A percentile compares a stretch with the other conserved stretches of the same genome.
These are phyloP conservation scores for Fulica atra DNA, from an alignment of 2,113 vertebrate genomes.

Conservation along the genomic window DNA sequence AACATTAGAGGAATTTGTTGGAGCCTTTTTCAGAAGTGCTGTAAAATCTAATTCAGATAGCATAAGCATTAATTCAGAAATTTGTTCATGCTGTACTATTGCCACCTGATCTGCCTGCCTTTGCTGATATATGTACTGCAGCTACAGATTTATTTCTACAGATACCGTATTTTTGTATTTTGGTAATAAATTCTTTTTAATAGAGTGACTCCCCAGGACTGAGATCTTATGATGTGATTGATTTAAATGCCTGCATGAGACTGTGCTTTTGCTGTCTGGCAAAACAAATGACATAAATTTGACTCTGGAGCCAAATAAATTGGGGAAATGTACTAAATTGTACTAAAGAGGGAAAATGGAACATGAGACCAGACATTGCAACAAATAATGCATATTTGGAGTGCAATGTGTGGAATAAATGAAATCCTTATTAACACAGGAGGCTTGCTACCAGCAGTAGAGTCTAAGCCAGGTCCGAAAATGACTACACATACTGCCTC, in stretches of 20 bases:
- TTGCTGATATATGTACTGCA: neutral
- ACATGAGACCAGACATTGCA: neutral
- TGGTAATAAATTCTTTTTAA: conserved; percentile 17
- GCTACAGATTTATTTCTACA: conserved; percentile 12
- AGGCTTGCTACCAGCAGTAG: neutral
- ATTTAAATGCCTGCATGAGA: conserved; percentile 22
- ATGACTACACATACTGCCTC: neutral
- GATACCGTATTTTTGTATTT: neutral
- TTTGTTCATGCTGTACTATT: neutral
- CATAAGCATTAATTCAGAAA: neutral
- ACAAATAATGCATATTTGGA: neutral
- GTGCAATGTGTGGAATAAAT: neutral
- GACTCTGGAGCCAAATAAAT: conserved; percentile 36
- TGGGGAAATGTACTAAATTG: conserved; percentile 8
- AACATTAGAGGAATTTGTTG: neutral
- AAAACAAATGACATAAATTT: conserved; percentile 37
- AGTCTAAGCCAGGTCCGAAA: neutral
- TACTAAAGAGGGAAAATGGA: conserved; percentile 10
- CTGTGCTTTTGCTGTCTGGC: conserved; percentile 6
- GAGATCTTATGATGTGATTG: conserved; percentile 19
- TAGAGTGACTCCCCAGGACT: neutral
- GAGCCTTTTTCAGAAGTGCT: neutral
- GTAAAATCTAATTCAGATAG: neutral
- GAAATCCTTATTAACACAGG: neutral
- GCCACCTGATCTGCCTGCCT: neutral